Evolutionary conservation across 2,888 invertebrate species (phyloP).

Genomic region (Sarcophaga caerulescens): DNA sequence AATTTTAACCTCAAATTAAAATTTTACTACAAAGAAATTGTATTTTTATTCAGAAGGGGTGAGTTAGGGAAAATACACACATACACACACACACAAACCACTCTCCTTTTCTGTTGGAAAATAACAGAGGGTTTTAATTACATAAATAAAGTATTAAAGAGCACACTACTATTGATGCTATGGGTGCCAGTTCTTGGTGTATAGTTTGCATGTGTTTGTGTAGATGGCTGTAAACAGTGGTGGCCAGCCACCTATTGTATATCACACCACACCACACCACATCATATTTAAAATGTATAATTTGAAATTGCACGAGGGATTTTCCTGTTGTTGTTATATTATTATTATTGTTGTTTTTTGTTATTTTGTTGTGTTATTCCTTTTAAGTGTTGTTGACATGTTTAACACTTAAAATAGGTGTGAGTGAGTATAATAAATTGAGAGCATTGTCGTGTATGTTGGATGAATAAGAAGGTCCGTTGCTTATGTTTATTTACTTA

Average conservation of each 20-base stretch:
- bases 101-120: background rate
- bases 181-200: too few relatives aligned
- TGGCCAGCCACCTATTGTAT: too few relatives aligned
- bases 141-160: too few relatives aligned
- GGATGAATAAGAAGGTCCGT: constrained; percentile 25
- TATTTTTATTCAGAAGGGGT: background rate
- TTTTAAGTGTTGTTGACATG: constrained; percentile 64
- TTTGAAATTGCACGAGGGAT: constrained; percentile 27
- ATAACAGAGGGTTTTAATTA: too few relatives aligned
- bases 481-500: constrained; percentile 28
- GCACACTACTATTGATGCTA: too few relatives aligned
- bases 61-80: too few relatives aligned
- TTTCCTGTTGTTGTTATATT: constrained; percentile 46
- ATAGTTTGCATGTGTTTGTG: background rate
- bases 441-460: background rate
- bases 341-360: constrained; percentile 10
- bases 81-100: background rate
- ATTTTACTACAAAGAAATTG: background rate
- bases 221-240: background rate
- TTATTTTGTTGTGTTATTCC: constrained; percentile 52
- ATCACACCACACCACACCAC: too few relatives aligned
- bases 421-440: constrained; percentile 31
- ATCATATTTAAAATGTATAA: background rate
- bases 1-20: background rate
- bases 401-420: constrained; percentile 52